Base-by-base conservation (phyloP, 2,113 vertebrate genomes). In the Coracopsis vasa region DNA sequence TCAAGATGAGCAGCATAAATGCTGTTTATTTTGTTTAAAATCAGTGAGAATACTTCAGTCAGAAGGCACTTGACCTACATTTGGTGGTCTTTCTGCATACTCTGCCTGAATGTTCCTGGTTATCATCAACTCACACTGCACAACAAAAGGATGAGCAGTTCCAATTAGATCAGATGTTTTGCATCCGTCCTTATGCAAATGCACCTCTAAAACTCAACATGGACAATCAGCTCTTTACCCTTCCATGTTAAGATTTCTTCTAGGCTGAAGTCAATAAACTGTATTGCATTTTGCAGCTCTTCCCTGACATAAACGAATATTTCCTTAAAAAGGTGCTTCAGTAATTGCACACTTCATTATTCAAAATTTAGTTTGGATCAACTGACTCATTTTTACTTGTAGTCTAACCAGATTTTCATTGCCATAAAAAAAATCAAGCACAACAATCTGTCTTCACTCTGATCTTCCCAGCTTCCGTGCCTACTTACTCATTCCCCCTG, bases 321-420 rank as follows among this genome's bases (percentile, higher is more conserved):
- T 91, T 87, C 83, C 61, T 95, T 73, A 25, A 87, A 71, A 74
- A 82, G 17, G 6, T 81, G 31, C 3, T 81, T 60, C 79, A 50
- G 60, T 72, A 81, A 71, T 39, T 74, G 18, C 12, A 2, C 11
- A 39, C 29, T 71, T 73, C 50, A 65, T 92, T 96, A 89, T 75
- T 93, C 73, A 87, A 79, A 56, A 72, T 72, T 75, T 72, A 53
- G 42, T 91, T 81, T 74, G 60, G 37, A 96, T 93, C 82, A 67
- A 69, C 45, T 92, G 77, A 91, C 62, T 97, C 80, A 91, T 94
- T 91, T 92, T 93, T 18, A 69, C 47, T 94, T 85, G 86, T 71
- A 86, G 95, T 81, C 83, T 81, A 93, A 96, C 92, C 83, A 93
- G 86, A 64, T 69, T 51, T 91, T 91, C 83, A 72, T 13, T 87